Evolutionary conservation across 2,113 vertebrate species (phyloP).

Genomic region (Prolemur simus): DNA sequence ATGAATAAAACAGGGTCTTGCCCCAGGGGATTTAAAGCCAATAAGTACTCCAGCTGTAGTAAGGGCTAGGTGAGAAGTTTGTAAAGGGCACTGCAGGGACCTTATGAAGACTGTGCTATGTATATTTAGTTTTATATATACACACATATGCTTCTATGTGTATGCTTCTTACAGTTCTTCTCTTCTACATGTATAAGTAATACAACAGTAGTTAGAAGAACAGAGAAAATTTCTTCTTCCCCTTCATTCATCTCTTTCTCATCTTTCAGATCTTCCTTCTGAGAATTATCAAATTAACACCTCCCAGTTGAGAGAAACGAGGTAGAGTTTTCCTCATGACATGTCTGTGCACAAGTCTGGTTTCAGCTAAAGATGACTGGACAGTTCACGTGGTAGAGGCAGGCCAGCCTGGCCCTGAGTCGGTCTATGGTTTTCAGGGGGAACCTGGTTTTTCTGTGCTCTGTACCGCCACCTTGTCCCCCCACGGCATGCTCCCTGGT

Average conservation of each 20-base stretch:
- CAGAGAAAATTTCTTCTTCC: neutral
- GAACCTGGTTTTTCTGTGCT: neutral
- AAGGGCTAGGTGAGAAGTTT: neutral
- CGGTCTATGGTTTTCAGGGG: neutral
- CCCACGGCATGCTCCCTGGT: fast-evolving
- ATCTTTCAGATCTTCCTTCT: neutral
- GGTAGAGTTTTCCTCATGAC: neutral
- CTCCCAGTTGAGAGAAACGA: neutral
- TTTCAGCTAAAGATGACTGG: neutral
- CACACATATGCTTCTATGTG: neutral
- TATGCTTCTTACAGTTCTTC: neutral
- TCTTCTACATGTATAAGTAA: neutral
- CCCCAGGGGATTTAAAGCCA: neutral
- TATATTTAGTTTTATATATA: neutral
- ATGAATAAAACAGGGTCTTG: neutral
- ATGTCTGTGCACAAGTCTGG: neutral
- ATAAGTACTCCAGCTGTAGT: neutral
- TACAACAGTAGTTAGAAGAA: neutral
- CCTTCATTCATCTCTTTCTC: neutral
- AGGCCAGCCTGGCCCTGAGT: neutral
- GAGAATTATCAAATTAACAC: neutral
- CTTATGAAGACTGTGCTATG: neutral
- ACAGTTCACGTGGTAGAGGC: neutral
- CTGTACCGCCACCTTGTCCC: too few species aligned
- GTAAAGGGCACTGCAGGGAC: neutral